phyloP scores from a whole-genome alignment of 2,113 vertebrate genomes.

The Prinia subflava region DNA sequence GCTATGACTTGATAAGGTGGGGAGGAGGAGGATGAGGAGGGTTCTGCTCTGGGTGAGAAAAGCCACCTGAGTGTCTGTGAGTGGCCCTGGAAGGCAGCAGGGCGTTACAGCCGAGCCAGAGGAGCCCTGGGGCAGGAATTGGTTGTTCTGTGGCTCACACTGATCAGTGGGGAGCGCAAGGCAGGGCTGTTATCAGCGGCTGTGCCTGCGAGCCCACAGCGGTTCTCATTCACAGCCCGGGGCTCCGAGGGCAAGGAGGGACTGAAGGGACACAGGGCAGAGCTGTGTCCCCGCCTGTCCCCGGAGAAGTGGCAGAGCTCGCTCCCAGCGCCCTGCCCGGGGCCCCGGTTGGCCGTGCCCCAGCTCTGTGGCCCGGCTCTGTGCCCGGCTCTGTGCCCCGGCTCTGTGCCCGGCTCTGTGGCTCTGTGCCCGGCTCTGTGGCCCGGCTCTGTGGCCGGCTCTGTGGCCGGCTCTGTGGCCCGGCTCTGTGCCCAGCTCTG shows the following conservation, averaged over 20 bases:
- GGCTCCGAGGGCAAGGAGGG: accelerated
- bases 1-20: neutral
- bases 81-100: neutral
- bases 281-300: neutral
- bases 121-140: neutral
- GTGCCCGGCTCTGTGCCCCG: neutral
- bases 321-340: too few relatives aligned
- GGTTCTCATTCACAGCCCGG: accelerated
- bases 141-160: accelerated
- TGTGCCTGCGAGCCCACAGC: accelerated
- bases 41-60: neutral
- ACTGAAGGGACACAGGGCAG: neutral
- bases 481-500: neutral
- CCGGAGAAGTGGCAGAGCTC: neutral
- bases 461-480: too few relatives aligned
- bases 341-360: too few relatives aligned
- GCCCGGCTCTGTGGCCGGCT: too few relatives aligned
- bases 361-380: too few relatives aligned
- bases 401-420: too few relatives aligned
- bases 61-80: neutral
- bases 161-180: neutral
- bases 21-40: neutral
- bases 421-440: neutral
- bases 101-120: accelerated
- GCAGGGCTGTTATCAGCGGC: accelerated